Evolutionary conservation across 1,140 invertebrate species (phyloP).

Genomic region (Heliothis virescens): DNA sequence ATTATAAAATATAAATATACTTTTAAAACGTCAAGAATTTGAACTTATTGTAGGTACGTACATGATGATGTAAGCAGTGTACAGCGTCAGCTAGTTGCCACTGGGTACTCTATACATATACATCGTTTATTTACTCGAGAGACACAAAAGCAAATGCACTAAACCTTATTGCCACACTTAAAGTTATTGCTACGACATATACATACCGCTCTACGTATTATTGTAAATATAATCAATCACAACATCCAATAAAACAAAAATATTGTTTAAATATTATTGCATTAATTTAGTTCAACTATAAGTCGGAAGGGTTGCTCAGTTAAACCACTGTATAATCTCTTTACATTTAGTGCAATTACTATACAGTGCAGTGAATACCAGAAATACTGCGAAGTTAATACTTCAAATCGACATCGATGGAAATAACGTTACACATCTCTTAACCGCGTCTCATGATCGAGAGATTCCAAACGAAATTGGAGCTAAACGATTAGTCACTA

Average conservation of each 20-base stretch:
- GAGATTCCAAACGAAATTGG: slow-evolving; percentile 72
- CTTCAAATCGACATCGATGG: slow-evolving; percentile 48
- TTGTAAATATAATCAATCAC: slow-evolving; percentile 81
- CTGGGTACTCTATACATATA: slow-evolving; percentile 69
- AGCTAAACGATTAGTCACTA: slow-evolving; percentile 81
- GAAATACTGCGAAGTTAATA: slow-evolving; percentile 53
- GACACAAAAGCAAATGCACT: slow-evolving; percentile 83
- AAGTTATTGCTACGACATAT: slow-evolving; percentile 84
- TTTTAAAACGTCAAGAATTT: slow-evolving; percentile 79
- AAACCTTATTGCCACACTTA: slow-evolving; percentile 84
- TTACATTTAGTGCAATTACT: slow-evolving; percentile 58
- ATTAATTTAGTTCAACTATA: slow-evolving; percentile 74
- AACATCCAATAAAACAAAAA: slow-evolving; percentile 83
- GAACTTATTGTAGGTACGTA: slow-evolving; percentile 80
- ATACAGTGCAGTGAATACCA: slow-evolving; percentile 69
- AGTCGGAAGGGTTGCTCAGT: slow-evolving; percentile 71
- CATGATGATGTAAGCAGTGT: slow-evolving; percentile 75
- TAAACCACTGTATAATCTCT: slow-evolving; percentile 64
- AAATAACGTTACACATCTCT: slow-evolving; percentile 52
- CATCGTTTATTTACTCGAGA: slow-evolving; percentile 62
- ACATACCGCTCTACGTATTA: slow-evolving; percentile 76
- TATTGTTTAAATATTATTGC: slow-evolving; percentile 82
- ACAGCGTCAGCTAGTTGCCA: slow-evolving; percentile 74
- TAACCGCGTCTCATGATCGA: slow-evolving; percentile 53
- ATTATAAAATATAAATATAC: slow-evolving; percentile 79